phyloP scores from a whole-genome alignment of 2,797 vertebrate genomes.

The Periparus ater region DNA sequence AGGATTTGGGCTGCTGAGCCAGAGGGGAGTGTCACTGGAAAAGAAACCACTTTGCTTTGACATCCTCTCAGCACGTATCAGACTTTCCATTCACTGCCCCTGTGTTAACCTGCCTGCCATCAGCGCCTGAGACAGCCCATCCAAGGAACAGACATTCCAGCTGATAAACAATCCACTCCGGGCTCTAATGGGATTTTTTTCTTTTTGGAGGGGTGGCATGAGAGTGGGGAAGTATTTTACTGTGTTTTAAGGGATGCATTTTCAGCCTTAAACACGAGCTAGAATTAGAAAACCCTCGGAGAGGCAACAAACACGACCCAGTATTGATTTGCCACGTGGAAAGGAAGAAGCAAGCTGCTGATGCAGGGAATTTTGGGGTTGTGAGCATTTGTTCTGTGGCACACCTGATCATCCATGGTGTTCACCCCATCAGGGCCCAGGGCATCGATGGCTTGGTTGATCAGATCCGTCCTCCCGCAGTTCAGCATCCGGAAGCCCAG shows the following conservation, averaged over 20 bases:
- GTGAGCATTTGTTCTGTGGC: accelerated
- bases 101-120: neutral
- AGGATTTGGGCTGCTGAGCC: neutral
- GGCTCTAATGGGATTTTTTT: neutral
- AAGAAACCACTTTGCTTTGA: neutral
- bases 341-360: neutral
- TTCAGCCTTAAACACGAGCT: neutral
- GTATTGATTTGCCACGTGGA: accelerated
- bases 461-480: constrained; percentile 95
- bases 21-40: neutral
- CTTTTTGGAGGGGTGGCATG: accelerated
- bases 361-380: neutral
- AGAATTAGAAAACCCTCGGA: neutral
- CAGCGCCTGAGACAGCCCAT: neutral
- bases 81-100: neutral
- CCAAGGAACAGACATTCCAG: neutral
- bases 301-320: neutral
- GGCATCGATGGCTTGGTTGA: constrained; percentile 90
- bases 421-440: constrained; percentile 94
- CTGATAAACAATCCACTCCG: neutral
- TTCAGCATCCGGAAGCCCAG: constrained; percentile 97
- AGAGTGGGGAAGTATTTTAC: neutral
- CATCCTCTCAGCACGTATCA: neutral
- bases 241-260: neutral
- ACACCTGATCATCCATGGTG: constrained; percentile 98